These are phyloP conservation scores for Linyphia triangularis DNA, from an alignment of 2,888 invertebrate species.

Conservation along the genomic window DNA sequence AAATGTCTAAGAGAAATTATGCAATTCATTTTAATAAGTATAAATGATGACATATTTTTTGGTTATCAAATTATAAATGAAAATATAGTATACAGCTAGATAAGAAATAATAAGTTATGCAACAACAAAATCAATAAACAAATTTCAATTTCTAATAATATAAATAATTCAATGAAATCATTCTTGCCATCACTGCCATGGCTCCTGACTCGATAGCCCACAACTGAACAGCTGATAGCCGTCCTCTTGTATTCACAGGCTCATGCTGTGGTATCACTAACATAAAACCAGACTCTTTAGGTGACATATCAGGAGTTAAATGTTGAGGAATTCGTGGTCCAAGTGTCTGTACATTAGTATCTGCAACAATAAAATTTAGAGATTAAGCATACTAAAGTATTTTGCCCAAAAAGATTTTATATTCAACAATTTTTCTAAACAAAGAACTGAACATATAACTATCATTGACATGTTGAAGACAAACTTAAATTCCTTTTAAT, in stretches of 20 bases:
- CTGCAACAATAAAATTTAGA: slow-evolving; percentile 30
- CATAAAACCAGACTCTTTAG: slow-evolving; percentile 64
- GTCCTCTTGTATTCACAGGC: slow-evolving; percentile 53
- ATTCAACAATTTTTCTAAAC: too few species aligned
- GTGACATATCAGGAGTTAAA: slow-evolving; percentile 67
- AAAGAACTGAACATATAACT: background rate
- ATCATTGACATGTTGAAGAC: background rate
- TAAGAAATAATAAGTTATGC: too few species aligned
- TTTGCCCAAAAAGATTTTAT: too few species aligned
- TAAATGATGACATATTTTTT: too few species aligned
- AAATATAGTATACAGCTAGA: background rate
- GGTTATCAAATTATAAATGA: background rate
- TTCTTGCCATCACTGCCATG: slow-evolving; percentile 69
- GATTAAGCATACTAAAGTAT: background rate
- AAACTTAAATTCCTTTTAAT: background rate
- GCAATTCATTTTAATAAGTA: too few species aligned
- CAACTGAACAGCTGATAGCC: slow-evolving; percentile 58
- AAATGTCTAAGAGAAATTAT: too few species aligned
- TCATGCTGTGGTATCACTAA: slow-evolving; percentile 58
- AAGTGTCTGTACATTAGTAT: slow-evolving; percentile 63
- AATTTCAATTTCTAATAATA: background rate
- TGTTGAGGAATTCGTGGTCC: slow-evolving; percentile 69
- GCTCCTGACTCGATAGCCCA: slow-evolving; percentile 67
- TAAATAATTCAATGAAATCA: background rate
- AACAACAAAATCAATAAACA: too few species aligned